Conservation (phyloP, 2,113 vertebrate genomes). For the Phaethornis superciliosus region DNA sequence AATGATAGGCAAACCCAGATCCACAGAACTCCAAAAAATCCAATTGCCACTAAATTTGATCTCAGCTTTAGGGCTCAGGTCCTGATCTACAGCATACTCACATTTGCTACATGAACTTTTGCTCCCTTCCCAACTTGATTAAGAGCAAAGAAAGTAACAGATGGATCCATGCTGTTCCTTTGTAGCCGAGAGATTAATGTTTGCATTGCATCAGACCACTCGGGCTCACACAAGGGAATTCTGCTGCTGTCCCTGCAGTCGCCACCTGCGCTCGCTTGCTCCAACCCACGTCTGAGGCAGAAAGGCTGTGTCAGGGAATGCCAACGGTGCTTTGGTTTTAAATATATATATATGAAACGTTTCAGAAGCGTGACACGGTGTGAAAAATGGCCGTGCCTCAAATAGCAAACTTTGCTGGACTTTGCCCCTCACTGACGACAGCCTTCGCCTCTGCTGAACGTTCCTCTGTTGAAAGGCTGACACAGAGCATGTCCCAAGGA, state of each 20-base stretch:
- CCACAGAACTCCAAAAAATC: neutral
- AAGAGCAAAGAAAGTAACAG: slow-evolving; percentile 39
- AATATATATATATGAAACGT: neutral
- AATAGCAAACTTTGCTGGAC: neutral
- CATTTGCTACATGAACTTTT: slow-evolving; percentile 70
- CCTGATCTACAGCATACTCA: neutral
- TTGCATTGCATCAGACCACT: slow-evolving; percentile 11
- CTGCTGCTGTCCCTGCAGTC: neutral
- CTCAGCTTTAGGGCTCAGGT: neutral
- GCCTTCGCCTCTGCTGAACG: neutral
- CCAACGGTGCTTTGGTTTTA: neutral
- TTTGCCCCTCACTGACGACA: neutral
- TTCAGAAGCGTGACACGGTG: rapidly evolving
- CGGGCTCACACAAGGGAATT: neutral
- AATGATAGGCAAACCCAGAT: neutral
- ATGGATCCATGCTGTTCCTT: slow-evolving; percentile 64
- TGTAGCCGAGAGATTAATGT: slow-evolving; percentile 54
- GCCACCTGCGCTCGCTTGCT: slow-evolving; percentile 11
- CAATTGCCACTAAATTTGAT: neutral
- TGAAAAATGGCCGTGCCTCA: neutral
- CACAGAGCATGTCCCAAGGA: rapidly evolving
- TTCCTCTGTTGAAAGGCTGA: neutral
- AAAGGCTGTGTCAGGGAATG: neutral
- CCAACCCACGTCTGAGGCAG: neutral
- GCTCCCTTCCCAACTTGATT: slow-evolving; percentile 28